Conservation (phyloP, 2,888 invertebrate species). For the Drosophila peninsularis region DNA sequence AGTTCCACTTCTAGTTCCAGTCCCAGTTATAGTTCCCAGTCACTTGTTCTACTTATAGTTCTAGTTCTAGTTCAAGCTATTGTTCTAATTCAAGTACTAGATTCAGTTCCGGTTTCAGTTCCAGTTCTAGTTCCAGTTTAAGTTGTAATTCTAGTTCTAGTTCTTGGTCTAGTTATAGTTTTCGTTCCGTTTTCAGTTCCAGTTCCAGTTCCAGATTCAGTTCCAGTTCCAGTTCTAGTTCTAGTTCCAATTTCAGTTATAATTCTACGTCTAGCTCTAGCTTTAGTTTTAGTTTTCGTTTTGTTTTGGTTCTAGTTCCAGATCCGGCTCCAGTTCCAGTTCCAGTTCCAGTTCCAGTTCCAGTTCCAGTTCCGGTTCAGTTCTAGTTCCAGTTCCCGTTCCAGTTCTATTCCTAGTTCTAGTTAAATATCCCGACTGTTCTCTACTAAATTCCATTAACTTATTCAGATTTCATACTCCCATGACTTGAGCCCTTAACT, state of each 20-base stretch:
- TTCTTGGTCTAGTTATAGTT: neutral
- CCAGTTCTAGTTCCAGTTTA: neutral
- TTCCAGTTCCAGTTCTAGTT: neutral
- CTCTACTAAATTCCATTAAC: neutral
- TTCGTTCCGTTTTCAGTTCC: neutral
- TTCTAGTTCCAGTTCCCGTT: neutral
- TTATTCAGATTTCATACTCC: neutral
- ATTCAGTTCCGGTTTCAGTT: neutral
- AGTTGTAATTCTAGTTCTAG: neutral
- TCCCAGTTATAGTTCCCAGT: too few species aligned
- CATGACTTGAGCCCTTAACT: neutral
- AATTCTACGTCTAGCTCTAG: too few species aligned
- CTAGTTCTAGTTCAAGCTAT: neutral
- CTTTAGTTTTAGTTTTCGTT: too few species aligned
- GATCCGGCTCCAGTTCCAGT: neutral
- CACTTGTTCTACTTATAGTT: too few species aligned
- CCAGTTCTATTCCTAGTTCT: neutral
- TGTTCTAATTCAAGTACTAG: neutral
- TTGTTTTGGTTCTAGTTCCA: too few species aligned
- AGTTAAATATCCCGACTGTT: neutral
- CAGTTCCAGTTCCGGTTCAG: neutral
- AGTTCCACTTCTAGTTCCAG: neutral
- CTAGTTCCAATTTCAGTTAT: too few species aligned
- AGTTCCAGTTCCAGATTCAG: neutral
- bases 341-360: neutral